phyloP scores from a whole-genome alignment of 2,888 invertebrate genomes.

The Urechis unicinctus region DNA sequence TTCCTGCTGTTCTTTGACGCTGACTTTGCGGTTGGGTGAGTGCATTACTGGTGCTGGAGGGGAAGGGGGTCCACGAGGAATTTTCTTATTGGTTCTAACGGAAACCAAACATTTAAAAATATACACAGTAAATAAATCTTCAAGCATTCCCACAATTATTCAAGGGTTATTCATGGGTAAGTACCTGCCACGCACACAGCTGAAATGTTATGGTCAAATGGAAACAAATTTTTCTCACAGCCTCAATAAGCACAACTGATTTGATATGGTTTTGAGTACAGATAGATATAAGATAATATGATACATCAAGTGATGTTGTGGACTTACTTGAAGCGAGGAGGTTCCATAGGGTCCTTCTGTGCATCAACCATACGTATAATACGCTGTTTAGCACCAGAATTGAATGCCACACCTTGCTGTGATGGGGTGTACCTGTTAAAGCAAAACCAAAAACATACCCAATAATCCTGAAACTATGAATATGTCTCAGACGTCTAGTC shows the following conservation, averaged over 20 bases:
- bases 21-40: conserved; percentile 90
- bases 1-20: conserved; percentile 97
- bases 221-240: too few relatives aligned
- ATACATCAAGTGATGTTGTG: neutral
- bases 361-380: conserved; percentile 93
- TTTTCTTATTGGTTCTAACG: conserved; percentile 90
- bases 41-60: conserved; percentile 98
- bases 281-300: neutral
- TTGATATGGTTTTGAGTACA: too few relatives aligned
- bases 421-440: conserved; percentile 77
- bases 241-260: too few relatives aligned
- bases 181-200: too few relatives aligned
- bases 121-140: too few relatives aligned
- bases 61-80: conserved; percentile 95
- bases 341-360: conserved; percentile 96
- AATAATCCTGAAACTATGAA: neutral
- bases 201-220: too few relatives aligned
- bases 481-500: too few relatives aligned
- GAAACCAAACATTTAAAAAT: neutral
- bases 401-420: conserved; percentile 88
- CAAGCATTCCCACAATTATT: too few relatives aligned
- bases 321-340: conserved; percentile 77
- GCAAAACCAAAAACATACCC: neutral
- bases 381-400: conserved; percentile 94
- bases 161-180: too few relatives aligned